These are phyloP conservation scores for Dendrocopos noguchii DNA, from an alignment of 2,113 vertebrate genomes.

Conservation along the genomic window DNA sequence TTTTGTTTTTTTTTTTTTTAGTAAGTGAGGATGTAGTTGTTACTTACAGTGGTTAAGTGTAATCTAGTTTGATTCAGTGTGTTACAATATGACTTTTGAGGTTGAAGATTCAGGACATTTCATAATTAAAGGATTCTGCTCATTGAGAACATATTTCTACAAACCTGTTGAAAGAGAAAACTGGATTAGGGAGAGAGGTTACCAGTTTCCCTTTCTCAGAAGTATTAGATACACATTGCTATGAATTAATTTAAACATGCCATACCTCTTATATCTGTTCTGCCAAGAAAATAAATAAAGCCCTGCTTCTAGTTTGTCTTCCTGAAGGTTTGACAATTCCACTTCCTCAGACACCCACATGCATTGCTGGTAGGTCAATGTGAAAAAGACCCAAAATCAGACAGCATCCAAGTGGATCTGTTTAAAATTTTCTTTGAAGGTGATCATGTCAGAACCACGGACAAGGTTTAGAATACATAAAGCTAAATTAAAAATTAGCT, in stretches of 20 bases:
- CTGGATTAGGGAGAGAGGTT: background rate
- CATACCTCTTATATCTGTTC: background rate
- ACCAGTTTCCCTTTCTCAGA: background rate
- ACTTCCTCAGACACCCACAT: background rate
- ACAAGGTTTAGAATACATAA: background rate
- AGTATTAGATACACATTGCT: background rate
- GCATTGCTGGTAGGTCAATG: background rate
- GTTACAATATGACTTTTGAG: conserved; percentile 9
- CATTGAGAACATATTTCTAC: background rate
- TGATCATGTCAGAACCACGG: background rate
- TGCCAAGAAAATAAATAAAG: background rate
- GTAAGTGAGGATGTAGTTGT: conserved; percentile 16
- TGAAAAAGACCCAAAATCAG: background rate
- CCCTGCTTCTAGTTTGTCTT: background rate
- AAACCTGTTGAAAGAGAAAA: background rate
- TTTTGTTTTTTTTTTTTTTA: conserved; percentile 25
- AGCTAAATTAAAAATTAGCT: background rate
- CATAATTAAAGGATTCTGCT: background rate
- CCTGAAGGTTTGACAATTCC: background rate
- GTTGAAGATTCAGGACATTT: background rate
- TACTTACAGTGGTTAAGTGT: conserved; percentile 27
- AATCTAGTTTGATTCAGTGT: conserved; percentile 45
- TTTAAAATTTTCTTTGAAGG: background rate
- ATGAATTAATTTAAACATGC: background rate
- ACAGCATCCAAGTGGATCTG: background rate